Evolutionary conservation across 2,113 vertebrate species (phyloP).

Genomic region (Rallus limicola): DNA sequence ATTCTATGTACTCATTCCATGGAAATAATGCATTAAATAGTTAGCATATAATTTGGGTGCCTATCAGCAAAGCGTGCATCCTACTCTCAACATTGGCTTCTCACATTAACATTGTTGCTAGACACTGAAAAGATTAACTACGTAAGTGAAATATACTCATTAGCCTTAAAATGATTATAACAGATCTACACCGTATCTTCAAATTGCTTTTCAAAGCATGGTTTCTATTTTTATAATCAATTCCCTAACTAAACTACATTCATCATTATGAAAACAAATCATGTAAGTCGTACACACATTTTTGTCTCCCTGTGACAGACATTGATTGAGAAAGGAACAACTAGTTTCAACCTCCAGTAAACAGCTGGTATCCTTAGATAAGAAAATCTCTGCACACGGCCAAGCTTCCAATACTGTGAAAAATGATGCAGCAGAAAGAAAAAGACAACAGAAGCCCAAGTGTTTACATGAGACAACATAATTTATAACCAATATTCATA

Average conservation of each 20-base stretch:
- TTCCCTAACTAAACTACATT: slow-evolving; percentile 74
- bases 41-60: slow-evolving; percentile 62
- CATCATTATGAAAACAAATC: slow-evolving; percentile 76
- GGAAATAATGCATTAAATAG: slow-evolving; percentile 63
- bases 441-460: slow-evolving; percentile 63
- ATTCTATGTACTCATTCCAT: slow-evolving; percentile 31
- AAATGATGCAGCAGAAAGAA: slow-evolving; percentile 57
- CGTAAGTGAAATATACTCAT: slow-evolving; percentile 70
- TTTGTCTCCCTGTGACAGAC: slow-evolving; percentile 78
- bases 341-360: slow-evolving; percentile 74
- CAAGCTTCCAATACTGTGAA: slow-evolving; percentile 67
- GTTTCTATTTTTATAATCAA: slow-evolving; percentile 77
- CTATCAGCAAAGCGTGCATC: slow-evolving; percentile 59
- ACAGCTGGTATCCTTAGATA: slow-evolving; percentile 82
- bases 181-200: slow-evolving; percentile 63
- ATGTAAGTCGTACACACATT: slow-evolving; percentile 75
- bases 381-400: slow-evolving; percentile 73
- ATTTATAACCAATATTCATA: slow-evolving; percentile 73
- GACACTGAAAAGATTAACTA: slow-evolving; percentile 71
- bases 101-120: slow-evolving; percentile 67
- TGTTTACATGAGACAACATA: slow-evolving; percentile 65
- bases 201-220: slow-evolving; percentile 75
- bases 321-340: slow-evolving; percentile 79
- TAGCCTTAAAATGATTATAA: slow-evolving; percentile 73
- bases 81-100: slow-evolving; percentile 49